Evolutionary conservation across 2,888 invertebrate genomes (phyloP), one percentile per base, ranked within the genome.

Genomic region (Lepidonotus clava): DNA sequence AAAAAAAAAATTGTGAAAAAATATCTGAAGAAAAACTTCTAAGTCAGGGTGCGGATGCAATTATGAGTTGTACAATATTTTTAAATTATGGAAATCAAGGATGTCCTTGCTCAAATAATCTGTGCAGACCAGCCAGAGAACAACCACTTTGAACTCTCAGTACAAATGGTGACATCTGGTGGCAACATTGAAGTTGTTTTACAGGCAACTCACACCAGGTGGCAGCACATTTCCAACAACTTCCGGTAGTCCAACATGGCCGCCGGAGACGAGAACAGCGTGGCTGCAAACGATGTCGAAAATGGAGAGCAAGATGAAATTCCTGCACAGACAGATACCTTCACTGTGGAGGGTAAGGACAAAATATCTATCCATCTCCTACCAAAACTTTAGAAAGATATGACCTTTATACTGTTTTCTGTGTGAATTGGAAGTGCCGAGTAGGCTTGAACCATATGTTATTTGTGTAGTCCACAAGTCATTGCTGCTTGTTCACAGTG

Each of bases 221-320:
- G 67, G 67, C 67, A 67, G 67, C 67, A 67, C 36, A n/a, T 67
- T 11, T 67, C 4, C 4, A 32, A 6, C 21, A 6, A 76, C 24
- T 76, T 76, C 76, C 76, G 76, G 76, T 76, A 61, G 61, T 28
- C 24, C 83, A 83, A 83, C 83, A 83, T 83, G 83, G 83, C 83
- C 1, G 83, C 83, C 28, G 83, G 83, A 28, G 83, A 83, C 46
- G 51, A 83, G 83, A 83, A 83, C 83, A 51, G 46, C 46, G 83
- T 83, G 46, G 83, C 46, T 51, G 21, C 51, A n/a, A 32, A 28
- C 28, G 83, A 83, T 51, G 83, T 21, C 18, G 83, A 76, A 76
- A 76, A 40, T 76, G 76, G 51, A 51, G 83, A 83, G 51, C 83
- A 24, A 1, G 83, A 32, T 8, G 83, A 83, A 34, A 28, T 8